phyloP scores from a whole-genome alignment of 2,113 vertebrate species.

The Meriones unguiculatus region DNA sequence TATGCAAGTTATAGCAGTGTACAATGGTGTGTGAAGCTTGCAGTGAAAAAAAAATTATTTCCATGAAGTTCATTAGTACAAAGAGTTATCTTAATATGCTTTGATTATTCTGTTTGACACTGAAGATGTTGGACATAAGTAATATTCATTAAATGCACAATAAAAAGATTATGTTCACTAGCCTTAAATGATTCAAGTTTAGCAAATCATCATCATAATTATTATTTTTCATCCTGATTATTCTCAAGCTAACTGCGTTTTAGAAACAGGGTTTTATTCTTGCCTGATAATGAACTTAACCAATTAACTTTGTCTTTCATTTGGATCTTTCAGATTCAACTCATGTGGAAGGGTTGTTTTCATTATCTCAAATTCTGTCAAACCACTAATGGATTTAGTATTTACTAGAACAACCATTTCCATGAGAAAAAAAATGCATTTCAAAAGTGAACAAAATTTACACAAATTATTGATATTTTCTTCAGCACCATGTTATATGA shows the following conservation, averaged over 20 bases:
- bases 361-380: background rate
- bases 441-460: constrained; percentile 2
- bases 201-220: background rate
- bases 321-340: background rate
- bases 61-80: background rate
- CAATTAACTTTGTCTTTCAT: background rate
- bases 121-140: constrained; percentile 8
- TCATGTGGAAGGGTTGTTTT: background rate
- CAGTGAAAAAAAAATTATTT: background rate
- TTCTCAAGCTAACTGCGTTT: background rate
- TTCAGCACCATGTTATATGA: background rate
- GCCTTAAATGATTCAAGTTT: background rate
- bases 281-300: background rate
- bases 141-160: background rate
- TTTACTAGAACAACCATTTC: background rate
- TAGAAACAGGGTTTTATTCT: constrained; percentile 7
- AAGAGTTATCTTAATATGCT: background rate
- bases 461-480: background rate
- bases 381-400: background rate
- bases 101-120: background rate
- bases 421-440: background rate
- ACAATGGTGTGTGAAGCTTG: background rate
- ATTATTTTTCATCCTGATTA: background rate
- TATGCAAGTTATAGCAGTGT: background rate
- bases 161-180: background rate